A percentile compares a stretch with the other conserved stretches of the same genome.
phyloP scores from a whole-genome alignment of 2,113 vertebrate genomes.

The Columbina picui region DNA sequence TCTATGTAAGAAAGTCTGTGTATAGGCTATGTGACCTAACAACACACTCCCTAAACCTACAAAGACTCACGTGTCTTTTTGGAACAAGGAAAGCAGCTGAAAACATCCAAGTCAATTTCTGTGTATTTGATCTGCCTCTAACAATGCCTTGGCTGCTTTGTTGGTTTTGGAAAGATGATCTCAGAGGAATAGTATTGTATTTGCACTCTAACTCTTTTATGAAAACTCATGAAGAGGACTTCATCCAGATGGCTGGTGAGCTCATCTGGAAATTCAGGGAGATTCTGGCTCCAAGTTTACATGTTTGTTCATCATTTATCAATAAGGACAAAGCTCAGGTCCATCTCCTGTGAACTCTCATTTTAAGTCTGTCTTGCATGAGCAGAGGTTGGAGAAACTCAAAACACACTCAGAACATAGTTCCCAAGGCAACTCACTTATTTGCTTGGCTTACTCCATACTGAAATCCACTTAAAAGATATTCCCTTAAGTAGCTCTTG shows the following conservation, averaged over 20 bases:
- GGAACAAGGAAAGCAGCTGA: neutral
- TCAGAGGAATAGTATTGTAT: neutral
- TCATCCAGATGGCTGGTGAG: neutral
- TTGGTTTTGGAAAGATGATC: neutral
- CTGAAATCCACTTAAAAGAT: neutral
- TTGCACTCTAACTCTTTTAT: neutral
- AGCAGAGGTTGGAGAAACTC: neutral
- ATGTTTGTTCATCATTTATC: neutral
- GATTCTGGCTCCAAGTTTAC: neutral
- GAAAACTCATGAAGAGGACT: neutral
- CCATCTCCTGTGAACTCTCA: neutral
- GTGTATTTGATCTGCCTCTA: neutral
- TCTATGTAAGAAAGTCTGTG: neutral
- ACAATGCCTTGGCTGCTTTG: neutral
- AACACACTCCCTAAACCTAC: neutral
- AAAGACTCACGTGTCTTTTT: neutral
- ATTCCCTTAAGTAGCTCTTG: neutral
- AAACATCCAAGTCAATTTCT: neutral
- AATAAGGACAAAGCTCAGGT: neutral
- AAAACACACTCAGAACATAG: neutral
- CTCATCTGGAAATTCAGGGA: neutral
- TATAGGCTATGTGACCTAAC: neutral
- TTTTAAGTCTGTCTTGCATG: neutral
- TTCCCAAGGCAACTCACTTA: neutral
- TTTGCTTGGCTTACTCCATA: neutral